phyloP scores from a whole-genome alignment of 92 coral and sea anemone genomes.

The Metridium senile region DNA sequence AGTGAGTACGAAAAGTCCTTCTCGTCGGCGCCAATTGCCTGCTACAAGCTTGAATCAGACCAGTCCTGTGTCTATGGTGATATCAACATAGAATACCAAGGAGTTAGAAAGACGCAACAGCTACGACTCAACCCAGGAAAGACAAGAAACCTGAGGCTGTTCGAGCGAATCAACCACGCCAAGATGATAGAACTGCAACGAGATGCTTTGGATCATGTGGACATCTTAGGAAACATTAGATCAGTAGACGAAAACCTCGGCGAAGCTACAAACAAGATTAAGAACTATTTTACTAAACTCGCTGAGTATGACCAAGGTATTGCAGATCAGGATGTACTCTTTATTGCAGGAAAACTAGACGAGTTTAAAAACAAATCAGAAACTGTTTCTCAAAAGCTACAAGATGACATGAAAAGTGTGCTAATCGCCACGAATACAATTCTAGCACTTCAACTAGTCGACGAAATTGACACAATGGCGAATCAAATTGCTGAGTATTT shows the following conservation, averaged over 20 bases:
- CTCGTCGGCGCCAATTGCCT: constrained; percentile 37
- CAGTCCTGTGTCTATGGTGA: constrained; percentile 47
- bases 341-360: constrained; percentile 42
- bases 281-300: constrained; percentile 45
- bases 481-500: constrained; percentile 45
- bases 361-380: constrained; percentile 28
- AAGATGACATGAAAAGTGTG: constrained; percentile 35
- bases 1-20: constrained; percentile 30
- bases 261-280: constrained; percentile 30
- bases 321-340: constrained; percentile 52
- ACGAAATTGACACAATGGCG: constrained; percentile 32
- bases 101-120: constrained; percentile 29
- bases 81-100: constrained; percentile 33
- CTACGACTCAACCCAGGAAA: constrained; percentile 22
- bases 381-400: constrained; percentile 28
- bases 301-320: constrained; percentile 57
- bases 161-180: constrained; percentile 25
- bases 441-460: constrained; percentile 27
- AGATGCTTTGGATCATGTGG: constrained; percentile 15
- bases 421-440: constrained; percentile 22
- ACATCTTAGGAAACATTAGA: constrained; percentile 43
- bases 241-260: constrained; percentile 39
- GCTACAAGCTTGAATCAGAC: constrained; percentile 38
- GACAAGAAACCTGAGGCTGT: constrained; percentile 43
- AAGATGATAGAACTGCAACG: constrained; percentile 39